Percentiles rank a stretch among this genome's conserved stretches.
These are phyloP conservation scores for Carettochelys insculpta DNA, from an alignment of 2,113 vertebrate species.

Conservation along the genomic window DNA sequence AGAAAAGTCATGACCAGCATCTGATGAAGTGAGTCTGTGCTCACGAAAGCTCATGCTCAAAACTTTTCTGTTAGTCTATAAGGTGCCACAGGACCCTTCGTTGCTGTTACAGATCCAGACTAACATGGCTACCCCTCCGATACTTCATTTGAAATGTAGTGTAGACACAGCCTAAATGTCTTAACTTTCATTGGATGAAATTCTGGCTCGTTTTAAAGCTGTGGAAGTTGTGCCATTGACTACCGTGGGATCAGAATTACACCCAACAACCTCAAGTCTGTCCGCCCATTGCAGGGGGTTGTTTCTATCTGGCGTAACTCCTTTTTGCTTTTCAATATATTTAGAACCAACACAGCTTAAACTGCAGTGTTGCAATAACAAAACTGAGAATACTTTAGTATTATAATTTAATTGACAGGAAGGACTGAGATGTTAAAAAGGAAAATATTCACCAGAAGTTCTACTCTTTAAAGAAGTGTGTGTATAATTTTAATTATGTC, in stretches of 20 bases:
- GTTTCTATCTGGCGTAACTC: background rate
- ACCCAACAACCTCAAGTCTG: background rate
- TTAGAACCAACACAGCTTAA: constrained; percentile 23
- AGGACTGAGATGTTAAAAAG: constrained; percentile 16
- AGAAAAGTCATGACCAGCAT: too few species aligned
- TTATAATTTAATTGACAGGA: constrained; percentile 35
- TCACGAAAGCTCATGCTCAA: too few species aligned
- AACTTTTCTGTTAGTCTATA: too few species aligned
- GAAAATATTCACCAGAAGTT: constrained; percentile 47
- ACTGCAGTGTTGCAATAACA: constrained; percentile 20
- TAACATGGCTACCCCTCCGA: too few species aligned
- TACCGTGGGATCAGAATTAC: rapidly evolving
- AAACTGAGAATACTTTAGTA: constrained; percentile 10
- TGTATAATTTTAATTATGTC: background rate
- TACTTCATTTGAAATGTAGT: too few species aligned
- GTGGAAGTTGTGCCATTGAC: background rate
- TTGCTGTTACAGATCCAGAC: too few species aligned
- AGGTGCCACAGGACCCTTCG: too few species aligned
- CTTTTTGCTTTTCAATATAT: background rate
- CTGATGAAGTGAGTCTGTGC: too few species aligned
- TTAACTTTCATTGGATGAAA: background rate
- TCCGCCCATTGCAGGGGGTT: constrained; percentile 17
- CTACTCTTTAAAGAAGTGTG: background rate
- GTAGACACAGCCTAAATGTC: background rate
- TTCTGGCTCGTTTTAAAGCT: rapidly evolving